Evolutionary conservation across 2,797 vertebrate species (phyloP), one percentile per base, ranked within the genome.

Genomic region (Lepilemur ruficaudatus): DNA sequence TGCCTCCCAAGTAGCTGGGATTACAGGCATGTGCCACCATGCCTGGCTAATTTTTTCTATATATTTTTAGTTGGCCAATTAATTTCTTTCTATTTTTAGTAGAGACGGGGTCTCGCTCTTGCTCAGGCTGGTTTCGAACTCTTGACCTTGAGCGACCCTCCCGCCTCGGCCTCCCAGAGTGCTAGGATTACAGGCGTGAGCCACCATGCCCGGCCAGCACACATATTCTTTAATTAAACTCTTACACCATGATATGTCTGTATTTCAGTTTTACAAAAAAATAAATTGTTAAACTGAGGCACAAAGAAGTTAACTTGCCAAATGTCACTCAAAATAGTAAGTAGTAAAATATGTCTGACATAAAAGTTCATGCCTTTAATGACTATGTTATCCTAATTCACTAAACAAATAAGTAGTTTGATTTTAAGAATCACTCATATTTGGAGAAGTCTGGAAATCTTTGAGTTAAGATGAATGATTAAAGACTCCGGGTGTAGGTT

Each of bases 271-370:
- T 96, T 84, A 85, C 18, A 84, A 32, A 82, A 23, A 82, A 85
- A 94, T 95, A 86, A 91, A 79, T 85, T 83, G 22, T 96, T 95
- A 92, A 94, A 79, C 18, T 32, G 41, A 93, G 35, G 35, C n/a
- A 81, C 72, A 93, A 78, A 63, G 35, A 88, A 78, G 32, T 94
- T 89, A 89, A 93, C 28, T 94, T 87, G 41, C 30, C 23, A 30
- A 89, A 43, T 70, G 20, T 81, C 75, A 92, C 23, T 88, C 18
- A 67, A 7, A 9, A 65, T 61, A 69, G 14, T 43, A 81, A 91
- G 61, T 79, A n/a, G 38, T 18, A 89, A 89, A 83, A 52, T 93
- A 70, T 85, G 4, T 65, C 52, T 89, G 32, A 91, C 23, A 79
- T 86, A 38, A 86, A 73, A 83, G 13, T 12, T 23, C 38, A 52